phyloP scores from a whole-genome alignment of 2,888 invertebrate genomes.

The Himalopsyche kuldschensis region DNA sequence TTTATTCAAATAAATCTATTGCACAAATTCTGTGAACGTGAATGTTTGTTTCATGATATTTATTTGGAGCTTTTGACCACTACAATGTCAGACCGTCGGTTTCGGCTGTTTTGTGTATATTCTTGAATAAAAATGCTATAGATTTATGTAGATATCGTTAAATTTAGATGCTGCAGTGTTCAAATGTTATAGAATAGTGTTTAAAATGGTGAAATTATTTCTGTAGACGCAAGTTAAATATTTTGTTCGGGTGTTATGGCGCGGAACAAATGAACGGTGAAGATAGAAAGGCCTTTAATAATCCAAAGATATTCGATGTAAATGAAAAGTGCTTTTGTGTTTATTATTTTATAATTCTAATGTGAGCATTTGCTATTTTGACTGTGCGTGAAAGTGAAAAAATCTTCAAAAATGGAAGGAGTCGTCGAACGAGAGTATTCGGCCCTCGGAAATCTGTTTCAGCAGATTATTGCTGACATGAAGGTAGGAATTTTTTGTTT shows the following conservation, averaged over 20 bases:
- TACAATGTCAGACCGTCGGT: conserved; percentile 11
- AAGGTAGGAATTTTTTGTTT: conserved; percentile 70
- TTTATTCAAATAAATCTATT: background rate
- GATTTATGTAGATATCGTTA: background rate
- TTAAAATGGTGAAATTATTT: background rate
- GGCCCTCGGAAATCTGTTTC: conserved; percentile 90
- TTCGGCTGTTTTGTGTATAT: conserved; percentile 13
- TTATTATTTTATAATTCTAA: conserved; percentile 7
- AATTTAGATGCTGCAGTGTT: background rate
- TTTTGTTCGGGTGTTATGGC: background rate
- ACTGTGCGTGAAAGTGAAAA: conserved; percentile 15
- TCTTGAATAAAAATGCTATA: conserved; percentile 3
- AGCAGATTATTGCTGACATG: conserved; percentile 94
- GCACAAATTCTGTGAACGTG: background rate
- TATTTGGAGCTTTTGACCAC: background rate
- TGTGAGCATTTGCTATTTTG: conserved; percentile 1
- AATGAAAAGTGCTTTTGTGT: background rate
- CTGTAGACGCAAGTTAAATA: background rate
- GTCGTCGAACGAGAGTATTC: conserved; percentile 80
- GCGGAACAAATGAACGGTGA: background rate
- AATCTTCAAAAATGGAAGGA: conserved; percentile 65
- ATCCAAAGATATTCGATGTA: background rate
- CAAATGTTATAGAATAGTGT: background rate
- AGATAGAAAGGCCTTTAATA: background rate
- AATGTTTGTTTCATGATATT: background rate